Base-by-base conservation (phyloP, 64 coral and sea anemone genomes). In the Dendronephthya gigantea region DNA sequence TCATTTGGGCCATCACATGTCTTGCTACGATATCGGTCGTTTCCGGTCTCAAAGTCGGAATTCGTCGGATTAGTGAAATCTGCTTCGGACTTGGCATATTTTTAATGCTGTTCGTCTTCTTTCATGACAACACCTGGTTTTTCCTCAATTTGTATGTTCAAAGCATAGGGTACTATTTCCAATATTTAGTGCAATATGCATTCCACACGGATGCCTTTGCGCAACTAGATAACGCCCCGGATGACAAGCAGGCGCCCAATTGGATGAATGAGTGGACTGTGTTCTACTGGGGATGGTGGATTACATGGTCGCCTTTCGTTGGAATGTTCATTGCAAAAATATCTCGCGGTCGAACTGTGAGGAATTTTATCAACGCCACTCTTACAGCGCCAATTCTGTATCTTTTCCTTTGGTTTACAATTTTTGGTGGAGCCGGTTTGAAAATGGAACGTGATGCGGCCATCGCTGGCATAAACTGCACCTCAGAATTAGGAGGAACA, bases 81-180 rank as follows among this genome's bases (percentile, higher is more conserved):
- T 66, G 58, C 58, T 66, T 66, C 29, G 58, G 58, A n/a, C 58
- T 66, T 66, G 58, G 58, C 14, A n/a, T 66, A 66, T 66, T 66
- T 66, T 17, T 66, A 66, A 66, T 66, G 58, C 58, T 66, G 58
- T 66, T 66, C 58, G 58, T 66, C 14, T 66, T 66, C 58, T 66
- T 66, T 66, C 58, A 66, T 66, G 58, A 66, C 58, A 66, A 66
- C 29, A 66, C 58, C 6, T 66, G 58, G 58, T 66, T 66, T 66
- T 66, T 66, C 58, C 58, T 66, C 29, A 66, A 66, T 30, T 66
- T 66, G 58, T 66, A 66, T 30, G 58, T 66, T 22, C 58, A 66
- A 66, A 66, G 58, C 14, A n/a, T 66, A 8, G 58, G 58, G 5
- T 66, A 66, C 58, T 66, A 66, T 30, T 66, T 3, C 19, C 58